Evolutionary conservation across 1,140 invertebrate genomes (phyloP).

Genomic region (Tetramorium alpestre): DNA sequence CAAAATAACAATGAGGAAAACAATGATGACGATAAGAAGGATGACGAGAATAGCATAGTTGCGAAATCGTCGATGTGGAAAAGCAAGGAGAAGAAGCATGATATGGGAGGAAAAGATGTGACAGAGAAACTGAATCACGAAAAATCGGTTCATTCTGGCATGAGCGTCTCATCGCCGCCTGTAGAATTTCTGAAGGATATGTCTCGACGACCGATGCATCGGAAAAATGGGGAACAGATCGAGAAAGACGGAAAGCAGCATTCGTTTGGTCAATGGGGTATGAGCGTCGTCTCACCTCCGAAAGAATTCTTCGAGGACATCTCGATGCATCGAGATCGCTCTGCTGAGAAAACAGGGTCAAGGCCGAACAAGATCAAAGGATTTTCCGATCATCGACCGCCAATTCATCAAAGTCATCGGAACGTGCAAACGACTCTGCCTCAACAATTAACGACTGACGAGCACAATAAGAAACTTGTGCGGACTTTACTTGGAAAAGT

Average conservation of each 20-base stretch:
- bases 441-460: not conserved
- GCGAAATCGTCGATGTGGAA: not conserved
- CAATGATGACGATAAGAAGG: not conserved
- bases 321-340: not conserved
- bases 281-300: not conserved
- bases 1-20: not conserved
- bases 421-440: not conserved
- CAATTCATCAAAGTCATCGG: not conserved
- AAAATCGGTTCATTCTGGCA: constrained; percentile 51
- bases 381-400: not conserved
- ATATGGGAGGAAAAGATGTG: not conserved
- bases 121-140: constrained; percentile 1
- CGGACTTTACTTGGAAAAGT: not conserved
- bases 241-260: not conserved
- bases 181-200: constrained; percentile 54
- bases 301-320: not conserved
- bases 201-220: not conserved
- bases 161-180: constrained; percentile 44
- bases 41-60: not conserved
- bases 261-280: constrained; percentile 16
- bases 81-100: not conserved
- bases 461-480: not conserved
- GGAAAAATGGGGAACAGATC: constrained; percentile 9
- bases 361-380: not conserved
- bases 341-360: not conserved